Percentiles rank a stretch among this genome's conserved stretches.
These are phyloP conservation scores for Dynastes hyllus DNA, from an alignment of 2,888 invertebrate genomes.

Conservation along the genomic window DNA sequence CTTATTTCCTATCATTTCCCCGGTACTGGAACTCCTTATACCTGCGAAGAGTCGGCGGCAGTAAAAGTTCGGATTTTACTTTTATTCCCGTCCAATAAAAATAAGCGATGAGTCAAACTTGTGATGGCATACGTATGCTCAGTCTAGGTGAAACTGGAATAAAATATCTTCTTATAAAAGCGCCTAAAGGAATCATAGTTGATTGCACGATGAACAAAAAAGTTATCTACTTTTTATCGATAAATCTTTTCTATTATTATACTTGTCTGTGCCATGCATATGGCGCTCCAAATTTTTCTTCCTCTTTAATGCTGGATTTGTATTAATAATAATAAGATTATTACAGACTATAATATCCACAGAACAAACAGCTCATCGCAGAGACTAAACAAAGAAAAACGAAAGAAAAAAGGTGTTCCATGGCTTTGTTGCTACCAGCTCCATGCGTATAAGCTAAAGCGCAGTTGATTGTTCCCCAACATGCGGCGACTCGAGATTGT, in stretches of 20 bases:
- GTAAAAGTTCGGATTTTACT: conserved; percentile 20
- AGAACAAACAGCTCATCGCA: no score
- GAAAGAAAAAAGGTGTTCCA: no score
- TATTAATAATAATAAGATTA: no score
- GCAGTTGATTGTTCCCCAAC: no score
- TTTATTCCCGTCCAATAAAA: conserved; percentile 12
- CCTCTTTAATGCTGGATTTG: no score
- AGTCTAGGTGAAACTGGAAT: background rate
- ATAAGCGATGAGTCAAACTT: conserved; percentile 13
- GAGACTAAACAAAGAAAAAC: no score
- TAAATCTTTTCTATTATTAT: background rate
- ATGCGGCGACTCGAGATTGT: no score
- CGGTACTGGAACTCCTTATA: background rate
- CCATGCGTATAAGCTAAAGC: no score
- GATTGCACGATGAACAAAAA: background rate
- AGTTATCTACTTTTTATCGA: background rate
- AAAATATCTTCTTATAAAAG: background rate
- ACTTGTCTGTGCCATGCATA: no score
- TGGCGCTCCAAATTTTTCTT: no score
- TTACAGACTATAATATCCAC: no score
- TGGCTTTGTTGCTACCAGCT: no score
- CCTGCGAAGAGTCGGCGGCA: background rate
- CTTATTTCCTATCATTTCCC: background rate
- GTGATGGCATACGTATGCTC: conserved; percentile 1
- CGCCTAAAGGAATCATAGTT: background rate